phyloP scores from a whole-genome alignment of 2,888 invertebrate genomes.

The Pristionchus entomophagus region DNA sequence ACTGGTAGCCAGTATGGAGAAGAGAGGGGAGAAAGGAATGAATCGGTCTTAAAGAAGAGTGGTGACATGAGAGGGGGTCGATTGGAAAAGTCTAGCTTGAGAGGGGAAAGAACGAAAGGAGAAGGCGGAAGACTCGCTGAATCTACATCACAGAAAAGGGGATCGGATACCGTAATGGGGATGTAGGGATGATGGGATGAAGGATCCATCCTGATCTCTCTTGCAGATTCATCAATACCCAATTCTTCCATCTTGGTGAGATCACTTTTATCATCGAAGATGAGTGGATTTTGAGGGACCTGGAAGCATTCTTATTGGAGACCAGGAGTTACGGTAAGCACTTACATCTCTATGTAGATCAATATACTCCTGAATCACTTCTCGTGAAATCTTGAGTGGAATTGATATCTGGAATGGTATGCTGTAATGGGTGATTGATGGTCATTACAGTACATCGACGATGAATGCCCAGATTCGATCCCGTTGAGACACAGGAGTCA shows the following conservation, averaged over 20 bases:
- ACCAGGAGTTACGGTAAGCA: background rate
- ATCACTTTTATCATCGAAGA: background rate
- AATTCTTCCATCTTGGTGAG: background rate
- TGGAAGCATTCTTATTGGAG: background rate
- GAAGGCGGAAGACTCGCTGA: background rate
- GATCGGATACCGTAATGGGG: background rate
- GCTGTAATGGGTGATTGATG: background rate
- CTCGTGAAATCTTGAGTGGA: constrained; percentile 9
- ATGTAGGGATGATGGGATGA: background rate
- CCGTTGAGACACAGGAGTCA: constrained; percentile 36
- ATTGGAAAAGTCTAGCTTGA: background rate
- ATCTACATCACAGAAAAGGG: background rate
- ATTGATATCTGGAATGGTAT: constrained; percentile 3
- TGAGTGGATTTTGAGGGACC: background rate
- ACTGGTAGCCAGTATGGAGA: background rate
- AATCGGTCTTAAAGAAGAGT: background rate
- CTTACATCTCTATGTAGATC: background rate
- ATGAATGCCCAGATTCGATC: constrained; percentile 38
- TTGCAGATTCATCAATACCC: background rate
- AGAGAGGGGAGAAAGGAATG: background rate
- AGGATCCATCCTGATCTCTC: background rate
- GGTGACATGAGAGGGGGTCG: background rate
- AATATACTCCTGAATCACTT: background rate
- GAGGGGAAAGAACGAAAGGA: background rate
- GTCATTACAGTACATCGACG: background rate